Base-by-base conservation (phyloP, 2,888 invertebrate species). In the Lucinisca nassula region DNA sequence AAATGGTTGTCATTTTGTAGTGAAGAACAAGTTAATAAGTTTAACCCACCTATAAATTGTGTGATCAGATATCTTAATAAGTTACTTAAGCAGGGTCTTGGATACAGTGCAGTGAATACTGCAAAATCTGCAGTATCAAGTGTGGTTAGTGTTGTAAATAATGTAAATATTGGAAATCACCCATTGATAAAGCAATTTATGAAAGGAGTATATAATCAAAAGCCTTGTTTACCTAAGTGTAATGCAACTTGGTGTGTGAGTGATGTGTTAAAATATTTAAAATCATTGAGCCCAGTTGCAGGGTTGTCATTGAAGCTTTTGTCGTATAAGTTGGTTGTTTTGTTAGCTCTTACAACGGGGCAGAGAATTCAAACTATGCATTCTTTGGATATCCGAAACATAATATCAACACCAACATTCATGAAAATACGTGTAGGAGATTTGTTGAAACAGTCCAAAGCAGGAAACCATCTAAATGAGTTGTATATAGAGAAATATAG, bases 1-100 rank as follows among this genome's bases (percentile, higher is more conserved):
- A 70, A 55, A 76, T 82, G 79, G 85, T 21, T 85, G 67, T 49
- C 27, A n/a, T 88, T 84, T 88, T 84, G 84, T 82, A 2, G 80
- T 87, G 75, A 84, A 30, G 30, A 61, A 61, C 6, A 61, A 61
- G 61, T 21, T 61, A 17, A 61, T 61, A 61, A 61, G 27, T 30
- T 61, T 61, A 21, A 61, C 27, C 61, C 61, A 74, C 32, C 32
- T 38, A n/a, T 32, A 40, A 77, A 51, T 38, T 58, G 61, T 6
- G 49, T 77, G 24, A 38, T 37, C 8, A n/a, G 61, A 37, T 37
- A 61, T 38, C n/a, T 77, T 12, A 14, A 55, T 8, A 1, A 24
- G 8, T 61, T 77, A 24, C 38, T 58, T 38, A 38, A 49, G 35
- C 4, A 1, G 17, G 30, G 32, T 24, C 14, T 77, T 24, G 58